Evolutionary conservation across 2,113 vertebrate genomes (phyloP), one percentile per base, ranked within the genome.

Genomic region (Grallaria varia): DNA sequence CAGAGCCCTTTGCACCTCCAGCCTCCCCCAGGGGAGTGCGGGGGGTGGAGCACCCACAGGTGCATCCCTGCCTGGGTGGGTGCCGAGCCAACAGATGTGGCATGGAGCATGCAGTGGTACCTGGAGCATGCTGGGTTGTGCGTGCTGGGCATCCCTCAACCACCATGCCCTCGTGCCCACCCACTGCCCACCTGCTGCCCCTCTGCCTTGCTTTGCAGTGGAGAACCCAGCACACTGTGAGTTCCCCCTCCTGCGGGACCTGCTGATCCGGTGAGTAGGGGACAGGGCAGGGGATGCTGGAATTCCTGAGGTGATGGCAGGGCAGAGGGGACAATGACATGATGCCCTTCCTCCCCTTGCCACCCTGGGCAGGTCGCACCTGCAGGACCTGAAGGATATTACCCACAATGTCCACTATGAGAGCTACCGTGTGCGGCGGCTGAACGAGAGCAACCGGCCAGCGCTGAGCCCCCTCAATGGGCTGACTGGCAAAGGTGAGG

Each of bases 311-410:
- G 72, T 72, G 45, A 14, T 5, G 8, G 39, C 0, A 2, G 77
- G 52, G 9, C 3, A 5, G 11, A 4, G 5, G 5, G 58, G 21
- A 12, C 12, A 2, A 20, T 44, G 50, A 44, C 42, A 5, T 53
- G 85, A 87, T 18, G 10, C 6, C 35, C 30, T 66, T 79, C 20
- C 31, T 63, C 21, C 73, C 8, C 2, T 23, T 27, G 62, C 40
- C 2, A 0, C n/a, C 52, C 53, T 0, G 58, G 73, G 49, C 91
- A 97, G 99, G 86, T 99, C 99, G 69, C 99, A 99, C 96, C 97
- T 99, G 87, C 99, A 99, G 96, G 99, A 99, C 96, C 98, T 99
- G 96, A 99, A 99, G 97, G 99, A 99, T 86, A 99, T 99, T 94
- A 99, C 99, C 39, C 99, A 99, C 97, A 98, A 99, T 22, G 98